These are phyloP conservation scores for Eristalis arbustorum DNA, from an alignment of 2,888 invertebrate genomes.

Conservation along the genomic window DNA sequence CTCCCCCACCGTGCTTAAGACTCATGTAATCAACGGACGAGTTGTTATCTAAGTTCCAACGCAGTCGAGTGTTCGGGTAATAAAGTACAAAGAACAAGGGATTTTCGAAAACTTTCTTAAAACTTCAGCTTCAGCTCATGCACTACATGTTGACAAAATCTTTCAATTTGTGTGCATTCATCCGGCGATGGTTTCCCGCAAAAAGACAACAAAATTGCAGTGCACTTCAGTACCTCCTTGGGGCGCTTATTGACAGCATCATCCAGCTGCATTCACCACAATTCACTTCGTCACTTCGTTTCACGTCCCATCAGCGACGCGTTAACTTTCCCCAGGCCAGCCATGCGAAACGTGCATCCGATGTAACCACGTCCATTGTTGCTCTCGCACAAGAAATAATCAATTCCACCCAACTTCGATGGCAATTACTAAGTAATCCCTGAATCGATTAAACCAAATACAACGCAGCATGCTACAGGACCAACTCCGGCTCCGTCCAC, in stretches of 20 bases:
- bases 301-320: not conserved
- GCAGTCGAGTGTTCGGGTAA: too few relatives aligned
- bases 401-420: conserved; percentile 40
- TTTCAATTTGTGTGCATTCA: not conserved
- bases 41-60: too few relatives aligned
- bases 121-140: too few relatives aligned
- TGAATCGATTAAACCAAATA: conserved; percentile 55
- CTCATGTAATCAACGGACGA: too few relatives aligned
- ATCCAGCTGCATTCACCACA: not conserved
- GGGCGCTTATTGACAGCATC: not conserved
- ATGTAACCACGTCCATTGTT: conserved; percentile 19
- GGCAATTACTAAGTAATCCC: conserved; percentile 54
- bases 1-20: too few relatives aligned
- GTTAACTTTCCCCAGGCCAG: not conserved
- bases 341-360: conserved; percentile 1
- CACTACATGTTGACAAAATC: not conserved
- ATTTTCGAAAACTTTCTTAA: too few relatives aligned
- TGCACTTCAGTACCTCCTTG: not conserved
- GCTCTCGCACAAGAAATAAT: conserved; percentile 42
- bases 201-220: not conserved
- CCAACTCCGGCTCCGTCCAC: not conserved
- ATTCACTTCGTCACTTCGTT: not conserved
- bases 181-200: not conserved
- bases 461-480: conserved; percentile 5
- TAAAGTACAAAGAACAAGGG: too few relatives aligned